Percentiles rank a stretch among this genome's conserved stretches.
Conservation (phyloP, 2,888 invertebrate species). For the Hyposoter dolosus region DNA sequence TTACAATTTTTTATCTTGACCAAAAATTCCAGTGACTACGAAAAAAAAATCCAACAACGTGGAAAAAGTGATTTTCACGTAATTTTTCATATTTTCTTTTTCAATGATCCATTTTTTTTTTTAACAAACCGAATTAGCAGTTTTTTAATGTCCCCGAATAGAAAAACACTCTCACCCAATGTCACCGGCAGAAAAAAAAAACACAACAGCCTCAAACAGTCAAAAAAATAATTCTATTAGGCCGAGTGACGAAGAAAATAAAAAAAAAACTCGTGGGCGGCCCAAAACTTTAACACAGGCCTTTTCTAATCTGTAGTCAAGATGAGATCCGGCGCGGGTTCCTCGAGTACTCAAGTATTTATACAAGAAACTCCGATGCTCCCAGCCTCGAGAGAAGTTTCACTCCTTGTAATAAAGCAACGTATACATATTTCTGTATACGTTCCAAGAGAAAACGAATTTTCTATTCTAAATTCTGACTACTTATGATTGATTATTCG, state of each 20-base stretch:
- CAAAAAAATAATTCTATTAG: constrained; percentile 31
- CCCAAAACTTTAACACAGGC: constrained; percentile 17
- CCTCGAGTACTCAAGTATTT: constrained; percentile 45
- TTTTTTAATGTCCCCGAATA: neutral
- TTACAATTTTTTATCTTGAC: neutral
- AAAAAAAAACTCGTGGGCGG: constrained; percentile 42
- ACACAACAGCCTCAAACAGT: neutral
- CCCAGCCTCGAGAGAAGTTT: constrained; percentile 32
- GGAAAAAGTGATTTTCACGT: neutral
- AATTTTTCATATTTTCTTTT: neutral
- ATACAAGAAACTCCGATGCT: constrained; percentile 34
- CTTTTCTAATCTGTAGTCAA: constrained; percentile 59
- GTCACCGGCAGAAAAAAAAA: neutral
- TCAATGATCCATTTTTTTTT: neutral
- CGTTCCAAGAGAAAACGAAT: constrained; percentile 1
- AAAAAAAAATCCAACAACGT: neutral
- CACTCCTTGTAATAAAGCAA: constrained; percentile 26
- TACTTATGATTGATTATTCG: constrained; percentile 34
- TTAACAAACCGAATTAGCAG: neutral
- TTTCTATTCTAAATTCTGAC: constrained; percentile 8
- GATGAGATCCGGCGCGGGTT: constrained; percentile 42
- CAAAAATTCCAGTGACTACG: neutral
- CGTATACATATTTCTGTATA: neutral
- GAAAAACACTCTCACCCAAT: neutral
- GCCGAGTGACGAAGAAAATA: constrained; percentile 30